Evolutionary conservation across 1,140 invertebrate species (phyloP).

Genomic region (Eulimnadia texana): DNA sequence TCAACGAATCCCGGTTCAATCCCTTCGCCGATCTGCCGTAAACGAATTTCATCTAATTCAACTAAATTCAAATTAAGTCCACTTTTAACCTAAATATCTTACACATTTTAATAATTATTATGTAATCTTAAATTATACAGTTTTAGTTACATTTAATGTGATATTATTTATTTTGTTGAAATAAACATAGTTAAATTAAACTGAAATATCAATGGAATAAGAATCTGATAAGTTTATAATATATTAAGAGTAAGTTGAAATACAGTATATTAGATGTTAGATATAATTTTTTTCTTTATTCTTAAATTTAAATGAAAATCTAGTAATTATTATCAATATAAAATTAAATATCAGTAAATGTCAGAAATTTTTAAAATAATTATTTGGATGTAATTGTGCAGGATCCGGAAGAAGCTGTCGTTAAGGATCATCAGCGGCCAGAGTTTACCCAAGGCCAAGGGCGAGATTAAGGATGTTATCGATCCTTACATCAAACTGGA

Average conservation of each 20-base stretch:
- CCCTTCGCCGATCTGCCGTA: conserved; percentile 12
- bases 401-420: conserved; percentile 22
- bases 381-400: conserved; percentile 6
- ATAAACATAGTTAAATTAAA: conserved; percentile 13
- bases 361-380: too few relatives aligned
- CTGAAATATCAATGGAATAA: too few relatives aligned
- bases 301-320: too few relatives aligned
- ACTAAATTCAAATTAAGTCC: background rate
- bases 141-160: background rate
- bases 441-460: conserved; percentile 41
- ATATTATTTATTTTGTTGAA: background rate
- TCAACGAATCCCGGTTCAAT: conserved; percentile 15
- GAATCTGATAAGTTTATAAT: too few relatives aligned
- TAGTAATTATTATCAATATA: too few relatives aligned
- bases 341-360: too few relatives aligned
- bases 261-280: too few relatives aligned
- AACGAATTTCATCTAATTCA: background rate
- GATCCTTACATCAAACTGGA: conserved; percentile 32
- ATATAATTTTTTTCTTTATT: too few relatives aligned
- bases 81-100: background rate
- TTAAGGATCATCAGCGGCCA: conserved; percentile 43
- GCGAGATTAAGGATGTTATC: conserved; percentile 32
- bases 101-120: background rate
- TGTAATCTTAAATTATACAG: background rate
- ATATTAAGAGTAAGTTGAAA: too few relatives aligned